Evolutionary conservation across 2,113 vertebrate genomes (phyloP), one percentile per base, ranked within the genome.

Genomic region (Lepus americanus): DNA sequence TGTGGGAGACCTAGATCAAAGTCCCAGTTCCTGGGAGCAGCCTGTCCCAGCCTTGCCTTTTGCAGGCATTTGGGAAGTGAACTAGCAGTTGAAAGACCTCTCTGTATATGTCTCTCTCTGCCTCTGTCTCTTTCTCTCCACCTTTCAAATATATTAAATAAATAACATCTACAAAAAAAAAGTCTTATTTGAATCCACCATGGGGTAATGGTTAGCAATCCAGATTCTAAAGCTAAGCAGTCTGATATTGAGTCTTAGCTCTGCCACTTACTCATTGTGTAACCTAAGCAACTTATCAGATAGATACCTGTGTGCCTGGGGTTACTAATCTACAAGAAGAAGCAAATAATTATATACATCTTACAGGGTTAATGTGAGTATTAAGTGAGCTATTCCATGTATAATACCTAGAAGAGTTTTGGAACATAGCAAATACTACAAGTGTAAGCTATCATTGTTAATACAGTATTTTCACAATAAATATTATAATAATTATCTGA

Each of bases 401-500:
- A 31, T 80, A 74, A 91, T 76, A 63, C 7, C 2, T 61, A 84
- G 9, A 33, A 80, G 1, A 51, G 49, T 82, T 84, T 78, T 92
- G 3, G 29, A 92, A 77, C 22, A 95, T 3, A 81, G 49, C 23
- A 93, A 79, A 7, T 53, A 63, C 25, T 79, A 29, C 29, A 53
- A 92, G 23, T 84, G 13, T 84, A 85, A 81, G 10, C 39, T 36
- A 66, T 4, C 87, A 79, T 83, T 66, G 69, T 49, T 95, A 78
- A 81, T 67, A 84, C 29, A 79, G 13, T 22, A 66, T 78, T 67
- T 27, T 44, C 39, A 87, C 11, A 79, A 77, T 93, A 96, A 89
- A 77, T 89, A 78, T 51, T 74, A 77, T 39, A 96, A 90, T 53
- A 92, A 85, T 74, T 66, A 87, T 82, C 55, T 33, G 51, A 74